Evolutionary conservation across 1,140 invertebrate species (phyloP).

Genomic region (Procambarus clarkii): DNA sequence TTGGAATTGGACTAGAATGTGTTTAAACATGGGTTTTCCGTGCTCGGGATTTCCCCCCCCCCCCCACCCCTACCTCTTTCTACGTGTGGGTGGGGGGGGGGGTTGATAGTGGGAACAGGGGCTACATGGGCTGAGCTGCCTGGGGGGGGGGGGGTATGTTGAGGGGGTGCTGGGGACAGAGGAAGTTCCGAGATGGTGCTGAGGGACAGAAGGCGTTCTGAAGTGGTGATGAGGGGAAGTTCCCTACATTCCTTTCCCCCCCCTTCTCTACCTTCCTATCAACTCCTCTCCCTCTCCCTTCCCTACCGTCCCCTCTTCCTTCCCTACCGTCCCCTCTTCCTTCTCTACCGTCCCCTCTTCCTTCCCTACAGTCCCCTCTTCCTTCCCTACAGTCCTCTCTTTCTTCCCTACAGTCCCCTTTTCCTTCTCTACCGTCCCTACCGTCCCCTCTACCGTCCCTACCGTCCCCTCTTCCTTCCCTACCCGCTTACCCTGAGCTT

Average conservation of each 20-base stretch:
- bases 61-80: no score
- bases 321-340: background rate
- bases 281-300: no score
- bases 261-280: no score
- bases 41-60: background rate
- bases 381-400: background rate
- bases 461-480: background rate
- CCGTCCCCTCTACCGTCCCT: background rate
- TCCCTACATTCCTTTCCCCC: no score
- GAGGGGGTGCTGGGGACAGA: background rate
- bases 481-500: background rate
- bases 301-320: background rate
- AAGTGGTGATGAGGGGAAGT: no score
- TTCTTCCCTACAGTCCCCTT: background rate
- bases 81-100: no score
- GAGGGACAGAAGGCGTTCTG: no score
- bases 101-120: no score
- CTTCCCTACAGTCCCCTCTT: background rate
- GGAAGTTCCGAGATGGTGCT: no score
- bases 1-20: constrained; percentile 6
- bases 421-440: background rate
- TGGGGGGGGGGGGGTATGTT: background rate
- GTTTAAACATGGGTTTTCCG: background rate
- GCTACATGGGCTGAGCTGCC: no score
- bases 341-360: background rate